Evolutionary conservation across 1,140 invertebrate genomes (phyloP), one percentile per base, ranked within the genome.

Genomic region (Magallana gigas): DNA sequence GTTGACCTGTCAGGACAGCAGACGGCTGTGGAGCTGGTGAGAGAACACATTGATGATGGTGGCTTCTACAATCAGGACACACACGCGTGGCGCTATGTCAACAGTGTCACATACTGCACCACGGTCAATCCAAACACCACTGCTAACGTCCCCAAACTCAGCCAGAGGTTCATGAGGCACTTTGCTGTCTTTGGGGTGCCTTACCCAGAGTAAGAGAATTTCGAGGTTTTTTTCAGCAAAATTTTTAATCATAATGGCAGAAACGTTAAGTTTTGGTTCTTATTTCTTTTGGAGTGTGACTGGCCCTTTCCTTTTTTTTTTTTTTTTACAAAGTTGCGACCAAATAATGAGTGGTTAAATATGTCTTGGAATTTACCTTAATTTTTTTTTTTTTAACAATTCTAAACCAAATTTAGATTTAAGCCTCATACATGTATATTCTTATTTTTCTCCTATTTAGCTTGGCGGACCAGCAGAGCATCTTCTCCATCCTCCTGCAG

Each of bases 11-110:
- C 88, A 84, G 92, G 93, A 11, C 89, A 94, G 84, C 94, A 95
- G 91, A 93, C 94, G 16, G 93, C 94, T 16, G 89, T 93, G 59
- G 94, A 95, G 87, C 90, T 95, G 76, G 89, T 95, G 8, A 87
- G 94, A 68, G 94, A 95, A 86, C 94, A 94, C 87, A 92, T 95
- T 60, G 94, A 95, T 88, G 93, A 94, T 76, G 93, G 94, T 64
- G 94, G 94, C 1, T 94, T 94, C 68, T 95, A 94, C 88, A 92
- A 92, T 84, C 92, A 92, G 76, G 88, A 91, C 62, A 92, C 85
- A 5, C 92, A 94, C 80, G 87, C 91, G 12, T 95, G 94, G 94
- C 90, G 93, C 86, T 94, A 94, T 62, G 92, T 94, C 16, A 94
- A 94, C 86, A 94, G 93, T 89, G 94, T 95, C 0, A 93, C 92